Evolutionary conservation across 1,140 invertebrate species (phyloP).

Genomic region (Palaemon carinicauda): DNA sequence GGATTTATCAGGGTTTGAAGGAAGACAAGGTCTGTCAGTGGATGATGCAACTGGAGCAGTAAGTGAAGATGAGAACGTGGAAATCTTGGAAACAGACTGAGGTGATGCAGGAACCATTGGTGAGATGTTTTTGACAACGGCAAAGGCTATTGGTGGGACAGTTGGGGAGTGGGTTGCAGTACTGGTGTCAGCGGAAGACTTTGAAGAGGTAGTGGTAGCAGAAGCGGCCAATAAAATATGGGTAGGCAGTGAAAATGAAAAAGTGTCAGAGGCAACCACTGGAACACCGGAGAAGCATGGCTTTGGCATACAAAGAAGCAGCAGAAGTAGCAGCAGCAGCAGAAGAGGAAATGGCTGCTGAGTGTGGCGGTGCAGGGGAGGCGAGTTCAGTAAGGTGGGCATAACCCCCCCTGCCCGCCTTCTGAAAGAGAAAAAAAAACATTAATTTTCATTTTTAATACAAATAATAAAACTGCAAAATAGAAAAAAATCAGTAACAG

Average conservation of each 20-base stretch:
- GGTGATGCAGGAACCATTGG: no score
- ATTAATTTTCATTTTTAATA: no score
- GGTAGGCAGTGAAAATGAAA: background rate
- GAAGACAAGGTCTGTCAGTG: background rate
- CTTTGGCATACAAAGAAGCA: constrained; percentile 1
- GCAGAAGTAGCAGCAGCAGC: background rate
- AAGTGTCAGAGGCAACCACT: background rate
- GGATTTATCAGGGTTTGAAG: background rate
- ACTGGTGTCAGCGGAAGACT: no score
- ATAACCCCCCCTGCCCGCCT: constrained; percentile 43
- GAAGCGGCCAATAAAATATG: background rate
- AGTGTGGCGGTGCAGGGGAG: constrained; percentile 3
- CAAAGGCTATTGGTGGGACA: no score
- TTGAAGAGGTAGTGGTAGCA: no score
- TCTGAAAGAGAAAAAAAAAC: constrained; percentile 13
- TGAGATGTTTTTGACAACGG: no score
- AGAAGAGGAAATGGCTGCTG: background rate
- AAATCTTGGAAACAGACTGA: no score
- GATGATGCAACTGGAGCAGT: no score
- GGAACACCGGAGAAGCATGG: background rate
- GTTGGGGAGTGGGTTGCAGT: no score
- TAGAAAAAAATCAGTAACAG: no score
- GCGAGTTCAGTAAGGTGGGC: constrained; percentile 3
- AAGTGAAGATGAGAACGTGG: no score
- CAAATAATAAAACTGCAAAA: no score